Percentiles rank a stretch among this genome's conserved stretches.
Evolutionary conservation across 2,888 invertebrate genomes (phyloP).

Genomic region (Eustalomyia histrio): DNA sequence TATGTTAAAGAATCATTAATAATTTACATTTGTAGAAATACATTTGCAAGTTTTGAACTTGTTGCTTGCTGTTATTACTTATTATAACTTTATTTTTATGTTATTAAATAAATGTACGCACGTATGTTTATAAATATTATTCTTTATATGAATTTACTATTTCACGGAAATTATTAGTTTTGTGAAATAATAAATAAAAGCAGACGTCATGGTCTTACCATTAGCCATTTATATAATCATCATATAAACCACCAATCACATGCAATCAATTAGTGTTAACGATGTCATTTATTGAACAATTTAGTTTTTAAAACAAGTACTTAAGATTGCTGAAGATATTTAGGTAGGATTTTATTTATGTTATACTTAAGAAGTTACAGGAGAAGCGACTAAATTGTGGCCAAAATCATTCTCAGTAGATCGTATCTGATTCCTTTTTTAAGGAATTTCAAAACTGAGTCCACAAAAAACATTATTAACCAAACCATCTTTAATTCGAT

Average conservation of each 20-base stretch:
- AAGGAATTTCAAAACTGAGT: no score
- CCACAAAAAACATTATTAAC: no score
- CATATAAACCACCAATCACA: slow-evolving; percentile 16
- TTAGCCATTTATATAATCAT: background rate
- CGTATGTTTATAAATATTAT: background rate
- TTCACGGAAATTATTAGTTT: background rate
- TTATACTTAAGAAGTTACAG: no score
- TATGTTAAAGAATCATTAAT: background rate
- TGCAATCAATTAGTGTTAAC: slow-evolving; percentile 26
- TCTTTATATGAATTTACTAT: background rate
- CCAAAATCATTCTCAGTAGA: no score
- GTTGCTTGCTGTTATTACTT: background rate
- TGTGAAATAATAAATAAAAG: background rate
- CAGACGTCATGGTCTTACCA: slow-evolving; percentile 15
- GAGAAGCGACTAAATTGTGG: no score
- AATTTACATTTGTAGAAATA: background rate
- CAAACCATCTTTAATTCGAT: no score
- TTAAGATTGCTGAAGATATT: no score
- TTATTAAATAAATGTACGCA: background rate
- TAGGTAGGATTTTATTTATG: no score
- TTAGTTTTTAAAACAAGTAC: background rate
- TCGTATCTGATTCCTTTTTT: no score
- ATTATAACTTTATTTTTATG: background rate
- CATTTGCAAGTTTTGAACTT: background rate
- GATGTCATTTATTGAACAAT: slow-evolving; percentile 7